A percentile compares a stretch with the other conserved stretches of the same genome.
Conservation (phyloP, 2,888 invertebrate species). For the Agrotis puta region DNA sequence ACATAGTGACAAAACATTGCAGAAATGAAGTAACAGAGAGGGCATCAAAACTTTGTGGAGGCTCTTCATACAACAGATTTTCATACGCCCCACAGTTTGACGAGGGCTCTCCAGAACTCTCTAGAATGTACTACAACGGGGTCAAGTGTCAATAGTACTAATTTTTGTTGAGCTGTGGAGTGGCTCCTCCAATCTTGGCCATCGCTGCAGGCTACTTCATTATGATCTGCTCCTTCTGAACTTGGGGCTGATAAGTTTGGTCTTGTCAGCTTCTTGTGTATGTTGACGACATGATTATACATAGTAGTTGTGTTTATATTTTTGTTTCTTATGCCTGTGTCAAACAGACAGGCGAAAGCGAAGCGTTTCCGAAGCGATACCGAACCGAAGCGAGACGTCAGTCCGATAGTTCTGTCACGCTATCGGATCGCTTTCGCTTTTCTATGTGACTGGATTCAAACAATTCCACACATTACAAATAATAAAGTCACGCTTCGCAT, state of each 20-base stretch:
- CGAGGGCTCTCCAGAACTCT: constrained; percentile 49
- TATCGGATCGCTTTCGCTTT: no score
- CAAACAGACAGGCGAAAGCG: no score
- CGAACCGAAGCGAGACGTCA: no score
- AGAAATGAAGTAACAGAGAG: constrained; percentile 25
- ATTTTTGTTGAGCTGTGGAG: constrained; percentile 52
- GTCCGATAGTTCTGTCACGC: no score
- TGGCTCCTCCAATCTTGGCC: constrained; percentile 29
- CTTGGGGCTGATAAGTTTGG: constrained; percentile 31
- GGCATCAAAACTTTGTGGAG: constrained; percentile 44
- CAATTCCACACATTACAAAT: no score
- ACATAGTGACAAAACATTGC: constrained; percentile 26
- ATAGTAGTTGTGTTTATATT: neutral
- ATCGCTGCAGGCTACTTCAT: constrained; percentile 55
- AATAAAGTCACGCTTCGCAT: no score
- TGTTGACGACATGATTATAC: neutral
- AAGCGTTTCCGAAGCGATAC: no score
- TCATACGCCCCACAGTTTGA: constrained; percentile 48
- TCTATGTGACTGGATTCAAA: no score
- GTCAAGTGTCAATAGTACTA: constrained; percentile 63
- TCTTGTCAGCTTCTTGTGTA: constrained; percentile 9
- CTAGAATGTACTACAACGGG: constrained; percentile 42
- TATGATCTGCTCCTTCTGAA: constrained; percentile 38
- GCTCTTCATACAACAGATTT: constrained; percentile 56
- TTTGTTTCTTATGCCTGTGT: no score